A percentile compares a stretch with the other conserved stretches of the same genome.
Conservation (phyloP, 2,113 vertebrate species). For the Microcebus tavaratra region DNA sequence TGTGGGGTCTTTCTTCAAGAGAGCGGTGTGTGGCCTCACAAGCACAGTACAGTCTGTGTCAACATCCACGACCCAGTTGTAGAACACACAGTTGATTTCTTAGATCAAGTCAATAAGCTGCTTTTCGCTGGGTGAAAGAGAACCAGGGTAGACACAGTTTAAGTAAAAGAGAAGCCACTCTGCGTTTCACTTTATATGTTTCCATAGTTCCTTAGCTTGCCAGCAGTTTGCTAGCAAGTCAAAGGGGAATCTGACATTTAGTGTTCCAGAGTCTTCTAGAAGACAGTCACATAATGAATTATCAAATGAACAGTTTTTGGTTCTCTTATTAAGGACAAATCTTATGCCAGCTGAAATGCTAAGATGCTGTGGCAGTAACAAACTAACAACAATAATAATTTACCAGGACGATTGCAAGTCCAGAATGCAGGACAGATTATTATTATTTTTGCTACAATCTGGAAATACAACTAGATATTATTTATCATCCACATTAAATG, state of each 20-base stretch:
- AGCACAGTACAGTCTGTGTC: background rate
- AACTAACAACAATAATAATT: conserved; percentile 7
- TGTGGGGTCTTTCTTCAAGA: background rate
- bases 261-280: conserved; percentile 45
- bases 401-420: background rate
- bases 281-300: conserved; percentile 43
- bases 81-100: conserved; percentile 37
- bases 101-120: background rate
- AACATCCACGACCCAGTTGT: background rate
- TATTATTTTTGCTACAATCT: background rate
- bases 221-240: conserved; percentile 12
- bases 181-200: background rate
- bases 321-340: background rate
- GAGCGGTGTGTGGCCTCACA: background rate
- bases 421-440: background rate
- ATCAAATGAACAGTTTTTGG: conserved; percentile 33
- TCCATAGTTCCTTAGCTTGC: background rate
- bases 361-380: conserved; percentile 1
- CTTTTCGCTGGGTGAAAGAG: background rate
- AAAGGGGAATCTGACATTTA: conserved; percentile 24
- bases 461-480: background rate
- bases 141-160: background rate
- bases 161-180: conserved; percentile 39
- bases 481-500: background rate
- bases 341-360: background rate